These are phyloP conservation scores for Pseudorhombus dupliciocellatus DNA, from an alignment of 2,113 vertebrate species.

Conservation along the genomic window DNA sequence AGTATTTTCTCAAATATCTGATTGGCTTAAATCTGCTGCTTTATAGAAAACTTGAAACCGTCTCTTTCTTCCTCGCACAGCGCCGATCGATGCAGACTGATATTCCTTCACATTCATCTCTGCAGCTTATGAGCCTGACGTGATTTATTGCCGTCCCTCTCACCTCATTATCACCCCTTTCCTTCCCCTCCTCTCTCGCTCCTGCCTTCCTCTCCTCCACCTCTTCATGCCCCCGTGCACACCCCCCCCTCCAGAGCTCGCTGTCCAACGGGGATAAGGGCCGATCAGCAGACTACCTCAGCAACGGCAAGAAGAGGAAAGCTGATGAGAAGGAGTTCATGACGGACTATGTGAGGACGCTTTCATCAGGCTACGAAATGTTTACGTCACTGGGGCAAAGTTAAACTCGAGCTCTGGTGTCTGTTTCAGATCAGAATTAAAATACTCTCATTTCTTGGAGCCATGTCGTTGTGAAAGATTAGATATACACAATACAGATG, in stretches of 20 bases:
- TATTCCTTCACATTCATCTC: conserved; percentile 68
- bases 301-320: conserved; percentile 92
- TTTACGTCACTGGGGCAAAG: conserved; percentile 44
- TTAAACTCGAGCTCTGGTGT: conserved; percentile 16
- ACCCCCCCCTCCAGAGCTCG: conserved; percentile 78
- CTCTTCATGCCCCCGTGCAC: conserved; percentile 43
- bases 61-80: conserved; percentile 38
- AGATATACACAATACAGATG: conserved; percentile 7
- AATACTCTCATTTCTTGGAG: conserved; percentile 15
- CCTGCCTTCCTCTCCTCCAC: conserved; percentile 12
- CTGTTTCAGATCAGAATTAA: conserved; percentile 5
- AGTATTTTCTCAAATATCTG: not conserved
- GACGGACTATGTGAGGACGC: conserved; percentile 86
- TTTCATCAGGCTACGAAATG: conserved; percentile 39
- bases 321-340: conserved; percentile 91
- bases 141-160: conserved; percentile 74
- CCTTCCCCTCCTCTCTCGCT: conserved; percentile 27
- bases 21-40: not conserved
- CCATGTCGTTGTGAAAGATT: not conserved
- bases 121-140: conserved; percentile 56
- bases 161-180: conserved; percentile 72
- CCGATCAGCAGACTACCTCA: conserved; percentile 89
- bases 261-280: conserved; percentile 88
- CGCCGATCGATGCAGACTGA: conserved; percentile 61
- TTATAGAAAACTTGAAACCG: conserved; percentile 34